Evolutionary conservation across 1,140 invertebrate genomes (phyloP), one percentile per base, ranked within the genome.

Genomic region (Trichogramma pretiosum): DNA sequence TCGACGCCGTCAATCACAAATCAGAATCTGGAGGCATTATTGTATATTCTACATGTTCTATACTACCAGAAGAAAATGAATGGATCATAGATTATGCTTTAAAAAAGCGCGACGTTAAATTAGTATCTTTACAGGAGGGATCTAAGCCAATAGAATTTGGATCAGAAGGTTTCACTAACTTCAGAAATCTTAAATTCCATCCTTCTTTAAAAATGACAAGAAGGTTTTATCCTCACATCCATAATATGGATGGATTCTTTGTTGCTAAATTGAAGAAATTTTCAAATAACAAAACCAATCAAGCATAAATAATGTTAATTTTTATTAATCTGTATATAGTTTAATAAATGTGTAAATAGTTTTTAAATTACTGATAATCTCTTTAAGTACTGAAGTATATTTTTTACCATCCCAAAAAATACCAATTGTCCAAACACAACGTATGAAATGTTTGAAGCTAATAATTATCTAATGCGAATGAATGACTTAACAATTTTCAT

Each of bases 191-290:
- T 61, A 87, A 94, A 55, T 99, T 95, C 75, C 91, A 98, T 75
- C 91, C 90, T 2, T 86, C 87, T 4, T 65, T 99, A 64, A 93
- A 93, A 65, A 68, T 93, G 17, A 88, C 91, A 0, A 81, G 81
- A 70, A 74, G 95, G 50, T 97, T 93, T 74, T 99, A 98, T 74
- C 96, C 96, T 3, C 96, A 99, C 67, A 85, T 86, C 13, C 93
- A 98, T 64, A 99, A 99, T 68, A 92, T 99, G 85, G 96, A 99
- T 76, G 97, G 97, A 23, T 99, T 99, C 67, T 99, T 93, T 77
- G 93, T 99, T 11, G 93, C 93, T 4, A 99, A 99, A 76, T 67
- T 99, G 0, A 93, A 95, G 70, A 99, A 98, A 62, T 87, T 95
- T 64, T 92, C 89, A 1, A 93, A 96, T 74, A 77, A 80, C 38